Percentiles rank a stretch among this genome's conserved stretches.
These are phyloP conservation scores for Meleagris gallopavo DNA, from an alignment of 2,113 vertebrate species.

Conservation along the genomic window DNA sequence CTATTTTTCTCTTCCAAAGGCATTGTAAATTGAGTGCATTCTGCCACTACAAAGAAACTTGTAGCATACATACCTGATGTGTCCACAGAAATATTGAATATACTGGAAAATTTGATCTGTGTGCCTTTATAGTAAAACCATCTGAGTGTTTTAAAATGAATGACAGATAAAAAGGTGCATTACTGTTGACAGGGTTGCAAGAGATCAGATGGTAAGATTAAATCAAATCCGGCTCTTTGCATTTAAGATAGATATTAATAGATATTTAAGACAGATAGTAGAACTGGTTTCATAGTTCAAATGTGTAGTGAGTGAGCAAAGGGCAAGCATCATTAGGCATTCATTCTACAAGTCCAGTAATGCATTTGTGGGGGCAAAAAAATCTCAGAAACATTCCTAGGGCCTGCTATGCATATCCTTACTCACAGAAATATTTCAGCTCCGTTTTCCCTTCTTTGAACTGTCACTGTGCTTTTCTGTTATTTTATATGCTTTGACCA, in stretches of 20 bases:
- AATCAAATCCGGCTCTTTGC: constrained; percentile 31
- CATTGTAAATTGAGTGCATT: neutral
- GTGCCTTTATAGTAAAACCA: neutral
- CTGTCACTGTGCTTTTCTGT: neutral
- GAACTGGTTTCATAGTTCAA: constrained; percentile 39
- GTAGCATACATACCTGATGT: neutral
- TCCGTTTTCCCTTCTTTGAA: neutral
- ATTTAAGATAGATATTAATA: constrained; percentile 13
- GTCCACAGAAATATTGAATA: neutral
- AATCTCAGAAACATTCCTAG: constrained; percentile 25
- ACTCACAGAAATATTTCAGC: neutral
- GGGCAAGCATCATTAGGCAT: constrained; percentile 29
- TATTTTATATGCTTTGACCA: constrained; percentile 27
- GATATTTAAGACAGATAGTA: constrained; percentile 35
- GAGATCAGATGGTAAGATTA: neutral
- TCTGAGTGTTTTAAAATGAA: neutral
- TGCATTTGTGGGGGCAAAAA: neutral
- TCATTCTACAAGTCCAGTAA: neutral
- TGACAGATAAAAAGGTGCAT: neutral
- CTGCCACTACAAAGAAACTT: neutral
- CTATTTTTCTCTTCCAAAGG: neutral
- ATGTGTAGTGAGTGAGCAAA: constrained; percentile 25
- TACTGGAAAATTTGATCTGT: neutral
- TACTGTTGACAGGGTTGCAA: neutral
- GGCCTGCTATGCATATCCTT: neutral